These are phyloP conservation scores for Tetraneura akinire DNA, from an alignment of 1,140 invertebrate species.

Conservation along the genomic window DNA sequence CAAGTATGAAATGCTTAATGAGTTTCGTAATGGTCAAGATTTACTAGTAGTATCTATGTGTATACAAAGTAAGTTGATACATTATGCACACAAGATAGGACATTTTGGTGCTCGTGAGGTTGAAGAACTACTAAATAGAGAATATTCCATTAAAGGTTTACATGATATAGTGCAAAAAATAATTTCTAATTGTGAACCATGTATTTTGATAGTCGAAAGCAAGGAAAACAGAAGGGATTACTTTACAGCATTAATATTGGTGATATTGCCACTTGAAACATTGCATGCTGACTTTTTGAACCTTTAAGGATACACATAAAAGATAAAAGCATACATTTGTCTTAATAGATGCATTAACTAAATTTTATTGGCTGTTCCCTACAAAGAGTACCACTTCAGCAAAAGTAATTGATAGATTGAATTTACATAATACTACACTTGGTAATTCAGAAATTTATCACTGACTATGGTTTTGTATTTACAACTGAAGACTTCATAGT, in stretches of 20 bases:
- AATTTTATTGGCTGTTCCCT: too few species aligned
- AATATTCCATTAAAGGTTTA: neutral
- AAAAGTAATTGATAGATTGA: neutral
- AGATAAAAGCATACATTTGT: neutral
- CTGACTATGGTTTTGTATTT: neutral
- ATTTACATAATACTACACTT: neutral
- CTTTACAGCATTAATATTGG: neutral
- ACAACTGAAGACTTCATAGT: neutral
- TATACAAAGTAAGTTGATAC: neutral
- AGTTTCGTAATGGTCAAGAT: neutral
- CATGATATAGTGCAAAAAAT: neutral
- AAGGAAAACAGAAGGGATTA: neutral
- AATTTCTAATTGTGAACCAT: neutral
- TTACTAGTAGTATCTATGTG: neutral
- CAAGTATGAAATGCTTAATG: neutral
- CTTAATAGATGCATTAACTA: neutral
- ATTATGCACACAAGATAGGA: neutral
- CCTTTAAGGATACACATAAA: neutral
- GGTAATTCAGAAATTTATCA: conserved; percentile 1
- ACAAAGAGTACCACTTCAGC: neutral
- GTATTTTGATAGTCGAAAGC: conserved; percentile 1
- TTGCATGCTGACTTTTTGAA: neutral
- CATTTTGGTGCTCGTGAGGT: neutral
- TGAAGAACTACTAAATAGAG: neutral
- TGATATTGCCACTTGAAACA: neutral